phyloP scores from a whole-genome alignment of 2,888 invertebrate genomes.

The Sinotaia quadrata region DNA sequence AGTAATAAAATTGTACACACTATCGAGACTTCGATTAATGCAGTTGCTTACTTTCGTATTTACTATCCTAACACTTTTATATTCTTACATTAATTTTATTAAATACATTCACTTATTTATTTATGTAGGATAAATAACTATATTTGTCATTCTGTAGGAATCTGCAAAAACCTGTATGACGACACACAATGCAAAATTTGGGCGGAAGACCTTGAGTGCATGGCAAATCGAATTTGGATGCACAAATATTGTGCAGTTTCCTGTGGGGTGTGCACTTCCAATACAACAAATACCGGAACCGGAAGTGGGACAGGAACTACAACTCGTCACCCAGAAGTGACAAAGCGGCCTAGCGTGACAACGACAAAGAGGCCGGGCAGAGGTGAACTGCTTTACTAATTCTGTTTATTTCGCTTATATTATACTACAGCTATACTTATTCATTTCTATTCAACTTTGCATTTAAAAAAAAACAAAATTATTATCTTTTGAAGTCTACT shows the following conservation, averaged over 20 bases:
- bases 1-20: no score
- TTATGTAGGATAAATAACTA: neutral
- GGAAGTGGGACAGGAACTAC: slow-evolving; percentile 10
- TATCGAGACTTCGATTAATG: no score
- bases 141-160: slow-evolving; percentile 20
- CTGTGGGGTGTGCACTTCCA: slow-evolving; percentile 39
- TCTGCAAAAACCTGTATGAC: slow-evolving; percentile 50
- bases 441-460: no score
- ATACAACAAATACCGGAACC: slow-evolving; percentile 2
- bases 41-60: no score
- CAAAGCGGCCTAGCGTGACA: neutral
- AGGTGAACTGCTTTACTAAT: neutral
- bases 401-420: no score
- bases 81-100: neutral
- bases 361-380: neutral
- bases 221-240: slow-evolving; percentile 49
- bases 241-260: slow-evolving; percentile 44
- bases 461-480: no score
- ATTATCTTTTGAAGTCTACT: no score
- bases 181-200: slow-evolving; percentile 57
- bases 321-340: neutral
- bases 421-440: no score
- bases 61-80: no score
- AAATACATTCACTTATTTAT: neutral
- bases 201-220: slow-evolving; percentile 48